phyloP scores from a whole-genome alignment of 2,113 vertebrate species.

The Podiceps cristatus region DNA sequence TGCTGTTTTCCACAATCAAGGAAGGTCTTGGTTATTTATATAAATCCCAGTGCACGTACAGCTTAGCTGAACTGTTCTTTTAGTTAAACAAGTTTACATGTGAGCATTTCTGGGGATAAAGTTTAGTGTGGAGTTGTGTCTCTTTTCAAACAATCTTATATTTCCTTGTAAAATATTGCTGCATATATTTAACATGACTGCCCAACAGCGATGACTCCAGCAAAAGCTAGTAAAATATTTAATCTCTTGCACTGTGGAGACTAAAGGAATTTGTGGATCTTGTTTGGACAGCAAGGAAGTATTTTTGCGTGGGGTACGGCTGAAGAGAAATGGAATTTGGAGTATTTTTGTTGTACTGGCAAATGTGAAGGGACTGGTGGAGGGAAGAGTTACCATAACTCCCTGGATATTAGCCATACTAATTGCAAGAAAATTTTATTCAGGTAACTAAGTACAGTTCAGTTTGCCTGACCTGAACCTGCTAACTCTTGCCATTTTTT shows the following conservation, averaged over 20 bases:
- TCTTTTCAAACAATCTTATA: not conserved
- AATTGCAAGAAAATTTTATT: not conserved
- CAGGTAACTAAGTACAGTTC: not conserved
- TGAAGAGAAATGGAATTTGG: not conserved
- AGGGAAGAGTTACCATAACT: not conserved
- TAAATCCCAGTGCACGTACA: fast-evolving
- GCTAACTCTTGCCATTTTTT: not conserved
- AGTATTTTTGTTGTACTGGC: not conserved
- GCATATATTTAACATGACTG: not conserved
- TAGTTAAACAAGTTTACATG: not conserved
- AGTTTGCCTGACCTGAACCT: not conserved
- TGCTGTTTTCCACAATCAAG: not conserved
- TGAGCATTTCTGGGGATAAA: not conserved
- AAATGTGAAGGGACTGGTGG: not conserved
- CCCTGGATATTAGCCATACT: not conserved
- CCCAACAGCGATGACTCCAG: not conserved
- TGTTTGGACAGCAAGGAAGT: not conserved
- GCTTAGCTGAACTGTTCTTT: not conserved
- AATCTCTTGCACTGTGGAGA: not conserved
- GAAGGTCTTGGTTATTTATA: not conserved
- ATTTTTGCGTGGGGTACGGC: not conserved
- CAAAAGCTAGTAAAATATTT: not conserved
- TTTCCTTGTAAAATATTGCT: not conserved
- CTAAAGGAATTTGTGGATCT: not conserved
- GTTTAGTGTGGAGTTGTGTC: not conserved